Base-by-base conservation (phyloP, 2,113 vertebrate genomes). In the Zingel zingel region DNA sequence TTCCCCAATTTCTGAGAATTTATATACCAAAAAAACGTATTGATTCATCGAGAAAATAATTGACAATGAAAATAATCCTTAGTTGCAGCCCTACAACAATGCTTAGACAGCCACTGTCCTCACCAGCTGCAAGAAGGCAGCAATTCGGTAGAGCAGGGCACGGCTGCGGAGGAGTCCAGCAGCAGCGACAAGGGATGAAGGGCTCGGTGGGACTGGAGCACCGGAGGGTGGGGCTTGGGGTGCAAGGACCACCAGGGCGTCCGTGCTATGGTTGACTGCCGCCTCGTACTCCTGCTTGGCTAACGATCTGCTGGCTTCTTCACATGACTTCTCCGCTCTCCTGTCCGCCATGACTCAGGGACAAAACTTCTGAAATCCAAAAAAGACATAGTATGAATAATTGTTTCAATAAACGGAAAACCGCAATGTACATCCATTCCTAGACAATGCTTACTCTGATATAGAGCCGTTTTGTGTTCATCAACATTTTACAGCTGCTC, bases 301-400 rank as follows among this genome's bases (percentile, higher is more conserved):
- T 93, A 99, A 96, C 74, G 97, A 99, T 96, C 97, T 97, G 94
- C 97, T 97, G 89, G 98, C 97, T 98, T 98, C 96, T 98, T 99
- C 97, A 99, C 98, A 99, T 97, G 97, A 97, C 97, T 97, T 97
- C 95, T 98, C 98, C 95, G 96, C 97, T 97, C 98, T 98, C 97
- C 98, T 98, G 97, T 99, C 98, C 96, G 98, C 98, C 98, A 98
- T 99, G 98, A 99, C 98, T 99, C 95, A 97, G 97, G 95, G 96
- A 98, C 97, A 98, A 96, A 97, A 97, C 96, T 93, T 96, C 97
- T 98, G 89, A 56, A 69, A 43, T 82, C 61, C 87, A 84, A 89
- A 70, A 88, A 43, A 11, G 8, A 65, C 1, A 39, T 0, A 19
- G 18, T 51, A 12, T 57, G 10, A 74, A 50, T 72, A 7, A 54